Conservation (phyloP, 2,888 invertebrate species). For the Orthosia incerta region DNA sequence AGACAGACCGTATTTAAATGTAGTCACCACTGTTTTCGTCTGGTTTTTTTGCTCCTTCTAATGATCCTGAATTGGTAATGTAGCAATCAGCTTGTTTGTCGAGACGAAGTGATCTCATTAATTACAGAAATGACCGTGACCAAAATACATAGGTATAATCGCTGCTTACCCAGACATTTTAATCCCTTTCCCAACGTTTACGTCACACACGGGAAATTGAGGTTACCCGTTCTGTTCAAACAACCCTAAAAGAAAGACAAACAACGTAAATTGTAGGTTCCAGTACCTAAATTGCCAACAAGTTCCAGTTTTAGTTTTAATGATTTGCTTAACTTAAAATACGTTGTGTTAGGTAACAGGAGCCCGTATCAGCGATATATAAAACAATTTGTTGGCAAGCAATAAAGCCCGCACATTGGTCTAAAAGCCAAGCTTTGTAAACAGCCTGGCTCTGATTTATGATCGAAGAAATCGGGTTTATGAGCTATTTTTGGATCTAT, state of each 20-base stretch:
- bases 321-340: constrained; percentile 52
- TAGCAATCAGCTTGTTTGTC: neutral
- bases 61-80: constrained; percentile 10
- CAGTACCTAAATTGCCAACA: constrained; percentile 35
- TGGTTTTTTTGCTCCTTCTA: neutral
- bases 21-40: neutral
- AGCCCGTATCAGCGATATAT: constrained; percentile 55
- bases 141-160: constrained; percentile 24
- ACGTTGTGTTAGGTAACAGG: constrained; percentile 46
- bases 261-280: constrained; percentile 41
- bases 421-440: constrained; percentile 61
- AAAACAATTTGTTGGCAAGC: constrained; percentile 64
- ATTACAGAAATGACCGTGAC: neutral
- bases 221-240: constrained; percentile 20
- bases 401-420: constrained; percentile 63
- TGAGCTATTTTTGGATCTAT: constrained; percentile 56
- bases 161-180: constrained; percentile 2
- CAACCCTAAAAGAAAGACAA: constrained; percentile 26
- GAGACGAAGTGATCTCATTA: constrained; percentile 24
- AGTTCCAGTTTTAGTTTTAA: constrained; percentile 47
- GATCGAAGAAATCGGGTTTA: constrained; percentile 56
- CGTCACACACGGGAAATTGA: constrained; percentile 27
- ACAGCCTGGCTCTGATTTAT: constrained; percentile 64
- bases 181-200: constrained; percentile 17
- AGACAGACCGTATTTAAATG: neutral